Evolutionary conservation across 2,113 vertebrate species (phyloP), one percentile per base, ranked within the genome.

Genomic region (Lampris megalopsis): DNA sequence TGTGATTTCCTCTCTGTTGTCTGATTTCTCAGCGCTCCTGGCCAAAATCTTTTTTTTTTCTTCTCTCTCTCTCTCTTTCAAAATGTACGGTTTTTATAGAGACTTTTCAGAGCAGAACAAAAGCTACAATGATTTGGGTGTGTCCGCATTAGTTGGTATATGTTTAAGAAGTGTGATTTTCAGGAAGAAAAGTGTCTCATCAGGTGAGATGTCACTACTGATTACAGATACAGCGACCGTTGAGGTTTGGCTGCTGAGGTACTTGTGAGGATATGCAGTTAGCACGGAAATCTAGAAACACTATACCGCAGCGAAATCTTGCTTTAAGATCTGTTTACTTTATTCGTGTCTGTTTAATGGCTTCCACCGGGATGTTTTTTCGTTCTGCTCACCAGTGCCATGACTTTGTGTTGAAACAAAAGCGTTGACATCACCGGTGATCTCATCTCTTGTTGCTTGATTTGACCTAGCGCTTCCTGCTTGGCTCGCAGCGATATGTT

Each of bases 261-360:
- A 50, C 54, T 81, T 65, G 50, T 37, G 78, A 85, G 80, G 82
- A 82, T 67, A 37, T 3, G 43, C 71, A 76, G 79, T 24, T 6
- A 67, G 84, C 81, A 83, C 85, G 86, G 86, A 87, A 50, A 89
- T 88, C 24, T 54, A 66, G 86, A 91, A 93, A 91, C 63, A 43
- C 9, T 77, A 89, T 88, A 85, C 79, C 74, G 2, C 2, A 75
- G 64, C 68, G 59, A 81, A 77, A 81, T 60, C 63, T 41, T 0
- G 4, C 47, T 71, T 73, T 53, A 42, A 66, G 73, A 79, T 50
- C 66, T 61, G 56, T 37, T 57, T 76, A 68, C 66, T 68, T 79
- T 76, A 68, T 66, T 68, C 77, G 63, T 76, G 60, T 74, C 67
- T 73, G 69, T 75, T 68, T 65, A 69, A 79, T 6, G 54, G 24